Evolutionary conservation across 2,113 vertebrate genomes (phyloP).

Genomic region (Charadrius vociferus): DNA sequence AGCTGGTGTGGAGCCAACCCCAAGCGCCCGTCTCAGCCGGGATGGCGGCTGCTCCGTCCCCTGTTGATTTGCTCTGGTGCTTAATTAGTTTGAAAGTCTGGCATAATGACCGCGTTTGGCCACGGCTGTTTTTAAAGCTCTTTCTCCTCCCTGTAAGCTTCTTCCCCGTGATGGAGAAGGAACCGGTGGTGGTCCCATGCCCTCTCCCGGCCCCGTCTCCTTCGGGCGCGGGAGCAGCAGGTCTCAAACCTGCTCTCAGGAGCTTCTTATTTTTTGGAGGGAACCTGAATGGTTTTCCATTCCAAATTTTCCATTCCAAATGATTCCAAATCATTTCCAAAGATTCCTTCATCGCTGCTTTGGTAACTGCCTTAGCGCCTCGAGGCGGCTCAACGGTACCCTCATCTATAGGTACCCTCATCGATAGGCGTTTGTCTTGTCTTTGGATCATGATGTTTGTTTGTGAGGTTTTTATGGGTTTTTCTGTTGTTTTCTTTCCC

Average conservation of each 20-base stretch:
- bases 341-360: background rate
- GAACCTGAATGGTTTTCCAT: fast-evolving
- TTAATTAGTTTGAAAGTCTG: background rate
- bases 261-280: background rate
- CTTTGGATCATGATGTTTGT: background rate
- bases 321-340: too few species aligned
- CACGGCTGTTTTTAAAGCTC: background rate
- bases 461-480: background rate
- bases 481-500: background rate
- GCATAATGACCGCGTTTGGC: fast-evolving
- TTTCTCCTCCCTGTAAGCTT: background rate
- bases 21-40: too few species aligned
- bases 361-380: fast-evolving
- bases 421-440: background rate
- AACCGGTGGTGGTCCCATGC: background rate
- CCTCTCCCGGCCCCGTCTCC: background rate
- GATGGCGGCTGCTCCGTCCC: background rate
- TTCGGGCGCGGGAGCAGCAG: background rate
- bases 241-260: background rate
- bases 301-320: too few species aligned
- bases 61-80: background rate
- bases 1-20: background rate
- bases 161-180: background rate
- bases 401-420: fast-evolving
- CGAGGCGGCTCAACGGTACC: fast-evolving